Conservation (phyloP, 2,797 vertebrate genomes). For the Vipera ursinii region DNA sequence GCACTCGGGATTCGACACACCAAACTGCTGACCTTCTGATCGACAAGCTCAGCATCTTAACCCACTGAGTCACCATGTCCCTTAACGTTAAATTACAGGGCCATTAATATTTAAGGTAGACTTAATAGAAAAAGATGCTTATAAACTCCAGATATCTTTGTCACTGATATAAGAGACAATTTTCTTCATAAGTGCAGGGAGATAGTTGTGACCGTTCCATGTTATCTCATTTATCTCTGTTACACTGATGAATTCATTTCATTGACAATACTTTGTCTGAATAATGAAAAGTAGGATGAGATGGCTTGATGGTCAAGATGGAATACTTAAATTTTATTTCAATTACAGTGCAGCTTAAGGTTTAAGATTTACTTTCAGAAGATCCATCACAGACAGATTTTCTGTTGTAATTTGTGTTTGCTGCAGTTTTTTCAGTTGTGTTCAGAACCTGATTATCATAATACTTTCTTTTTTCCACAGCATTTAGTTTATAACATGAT, state of each 20-base stretch:
- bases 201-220: slow-evolving; percentile 81
- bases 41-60: no score
- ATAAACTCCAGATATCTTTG: slow-evolving; percentile 79
- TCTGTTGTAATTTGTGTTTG: slow-evolving; percentile 64
- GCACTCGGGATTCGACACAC: no score
- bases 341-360: slow-evolving; percentile 73
- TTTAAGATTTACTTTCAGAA: slow-evolving; percentile 70
- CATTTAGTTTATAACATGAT: background rate
- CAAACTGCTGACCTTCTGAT: no score
- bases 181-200: slow-evolving; percentile 77
- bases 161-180: slow-evolving; percentile 83
- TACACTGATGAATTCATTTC: slow-evolving; percentile 89
- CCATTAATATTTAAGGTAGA: slow-evolving; percentile 86
- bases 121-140: slow-evolving; percentile 84
- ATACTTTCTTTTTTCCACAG: background rate
- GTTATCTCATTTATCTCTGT: slow-evolving; percentile 86
- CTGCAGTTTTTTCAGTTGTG: slow-evolving; percentile 48
- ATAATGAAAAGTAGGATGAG: slow-evolving; percentile 86
- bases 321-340: slow-evolving; percentile 75
- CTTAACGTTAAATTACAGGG: slow-evolving; percentile 79
- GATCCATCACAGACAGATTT: slow-evolving; percentile 68
- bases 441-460: slow-evolving; percentile 46
- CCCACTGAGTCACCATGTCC: no score
- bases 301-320: slow-evolving; percentile 76
- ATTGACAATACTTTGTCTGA: slow-evolving; percentile 79